phyloP scores from a whole-genome alignment of 37 sponge, comb jelly and placozoan genomes.

The Dysidea cf. avara region DNA sequence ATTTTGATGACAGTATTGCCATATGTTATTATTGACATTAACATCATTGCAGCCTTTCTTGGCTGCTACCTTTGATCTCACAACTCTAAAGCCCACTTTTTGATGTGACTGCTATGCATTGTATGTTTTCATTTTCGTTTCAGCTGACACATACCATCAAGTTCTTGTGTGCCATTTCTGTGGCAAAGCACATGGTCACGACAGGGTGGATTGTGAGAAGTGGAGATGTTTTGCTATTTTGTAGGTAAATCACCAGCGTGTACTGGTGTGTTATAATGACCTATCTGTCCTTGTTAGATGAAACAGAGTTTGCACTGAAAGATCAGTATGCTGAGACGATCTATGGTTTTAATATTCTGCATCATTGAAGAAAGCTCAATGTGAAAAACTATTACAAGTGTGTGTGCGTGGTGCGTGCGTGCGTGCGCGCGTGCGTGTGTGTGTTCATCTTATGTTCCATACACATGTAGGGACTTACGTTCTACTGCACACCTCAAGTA shows the following conservation, averaged over 20 bases:
- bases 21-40: no score
- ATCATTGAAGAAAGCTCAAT: constrained; percentile 47
- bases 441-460: background rate
- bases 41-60: no score
- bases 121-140: no score
- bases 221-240: constrained; percentile 19
- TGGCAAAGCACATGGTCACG: constrained; percentile 57
- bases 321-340: constrained; percentile 55
- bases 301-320: constrained; percentile 39
- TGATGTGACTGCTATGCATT: no score
- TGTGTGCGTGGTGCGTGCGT: no score
- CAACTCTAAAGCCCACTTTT: no score
- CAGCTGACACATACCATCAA: no score
- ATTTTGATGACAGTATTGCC: no score
- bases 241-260: constrained; percentile 17
- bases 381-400: constrained; percentile 45
- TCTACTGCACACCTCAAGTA: constrained; percentile 58
- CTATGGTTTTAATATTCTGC: constrained; percentile 54
- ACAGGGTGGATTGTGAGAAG: constrained; percentile 71
- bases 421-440: background rate
- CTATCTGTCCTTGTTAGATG: no score
- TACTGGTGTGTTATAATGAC: background rate
- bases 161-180: constrained; percentile 79
- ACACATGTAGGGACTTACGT: constrained; percentile 33
- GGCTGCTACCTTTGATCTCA: no score